phyloP scores from a whole-genome alignment of 1,140 invertebrate genomes.

The Pachyrhynchus sulphureomaculatus region DNA sequence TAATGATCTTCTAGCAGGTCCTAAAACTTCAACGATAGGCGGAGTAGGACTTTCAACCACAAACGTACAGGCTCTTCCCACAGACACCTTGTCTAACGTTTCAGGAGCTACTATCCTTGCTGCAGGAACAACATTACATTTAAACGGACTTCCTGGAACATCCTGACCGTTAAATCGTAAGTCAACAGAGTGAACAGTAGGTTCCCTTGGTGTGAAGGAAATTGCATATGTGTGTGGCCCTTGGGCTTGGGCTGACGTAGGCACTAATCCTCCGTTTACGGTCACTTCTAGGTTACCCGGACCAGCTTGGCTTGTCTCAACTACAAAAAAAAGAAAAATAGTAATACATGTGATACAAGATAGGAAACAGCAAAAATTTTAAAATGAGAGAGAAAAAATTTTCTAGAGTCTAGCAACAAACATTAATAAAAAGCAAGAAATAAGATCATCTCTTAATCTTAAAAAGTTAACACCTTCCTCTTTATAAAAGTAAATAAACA shows the following conservation, averaged over 20 bases:
- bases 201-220: conserved; percentile 91
- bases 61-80: conserved; percentile 80
- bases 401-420: too few species aligned
- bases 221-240: conserved; percentile 96
- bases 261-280: conserved; percentile 92
- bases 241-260: conserved; percentile 92
- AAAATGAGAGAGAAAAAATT: too few species aligned
- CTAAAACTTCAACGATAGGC: conserved; percentile 77
- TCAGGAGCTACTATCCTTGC: conserved; percentile 78
- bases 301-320: conserved; percentile 95
- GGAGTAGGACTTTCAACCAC: conserved; percentile 76
- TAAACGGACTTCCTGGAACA: conserved; percentile 78
- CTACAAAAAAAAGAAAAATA: conserved; percentile 61
- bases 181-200: conserved; percentile 87
- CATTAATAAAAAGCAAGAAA: too few species aligned
- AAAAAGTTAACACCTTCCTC: too few species aligned
- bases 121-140: conserved; percentile 63
- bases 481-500: too few species aligned
- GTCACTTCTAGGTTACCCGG: conserved; percentile 96
- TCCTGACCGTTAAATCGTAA: conserved; percentile 94
- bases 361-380: too few species aligned
- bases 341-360: too few species aligned
- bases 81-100: conserved; percentile 89
- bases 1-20: conserved; percentile 70
- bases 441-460: too few species aligned